Percentiles rank a stretch among this genome's conserved stretches.
Conservation (phyloP, 2,797 vertebrate species). For the Lophura swinhoii region DNA sequence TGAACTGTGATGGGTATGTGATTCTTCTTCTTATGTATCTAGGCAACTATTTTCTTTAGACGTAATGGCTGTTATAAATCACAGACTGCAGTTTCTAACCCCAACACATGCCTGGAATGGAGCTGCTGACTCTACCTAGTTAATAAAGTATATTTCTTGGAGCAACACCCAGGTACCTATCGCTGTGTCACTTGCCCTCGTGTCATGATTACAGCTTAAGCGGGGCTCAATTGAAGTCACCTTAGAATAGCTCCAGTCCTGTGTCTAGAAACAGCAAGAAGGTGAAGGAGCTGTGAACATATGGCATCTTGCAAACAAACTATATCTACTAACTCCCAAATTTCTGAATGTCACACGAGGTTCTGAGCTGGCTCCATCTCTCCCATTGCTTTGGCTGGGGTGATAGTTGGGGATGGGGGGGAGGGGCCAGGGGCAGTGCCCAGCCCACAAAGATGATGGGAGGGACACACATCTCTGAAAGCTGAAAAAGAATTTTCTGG, state of each 20-base stretch:
- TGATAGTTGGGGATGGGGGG: background rate
- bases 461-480: rapidly evolving
- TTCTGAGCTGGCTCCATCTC: background rate
- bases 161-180: background rate
- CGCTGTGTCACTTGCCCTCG: background rate
- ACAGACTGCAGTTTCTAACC: constrained; percentile 5
- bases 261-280: rapidly evolving
- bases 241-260: background rate
- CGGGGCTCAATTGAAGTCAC: background rate
- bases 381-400: background rate
- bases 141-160: background rate
- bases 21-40: background rate
- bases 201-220: background rate
- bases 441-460: rapidly evolving
- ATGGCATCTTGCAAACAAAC: rapidly evolving
- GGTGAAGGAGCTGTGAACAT: background rate
- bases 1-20: background rate
- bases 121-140: background rate
- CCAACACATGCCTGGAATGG: background rate
- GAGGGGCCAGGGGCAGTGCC: background rate
- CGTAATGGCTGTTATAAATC: constrained; percentile 69
- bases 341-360: background rate
- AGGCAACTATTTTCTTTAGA: constrained; percentile 52
- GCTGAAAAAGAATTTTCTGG: background rate
- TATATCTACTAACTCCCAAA: rapidly evolving